phyloP scores from a whole-genome alignment of 2,797 vertebrate species.

The Malacoraja senta region DNA sequence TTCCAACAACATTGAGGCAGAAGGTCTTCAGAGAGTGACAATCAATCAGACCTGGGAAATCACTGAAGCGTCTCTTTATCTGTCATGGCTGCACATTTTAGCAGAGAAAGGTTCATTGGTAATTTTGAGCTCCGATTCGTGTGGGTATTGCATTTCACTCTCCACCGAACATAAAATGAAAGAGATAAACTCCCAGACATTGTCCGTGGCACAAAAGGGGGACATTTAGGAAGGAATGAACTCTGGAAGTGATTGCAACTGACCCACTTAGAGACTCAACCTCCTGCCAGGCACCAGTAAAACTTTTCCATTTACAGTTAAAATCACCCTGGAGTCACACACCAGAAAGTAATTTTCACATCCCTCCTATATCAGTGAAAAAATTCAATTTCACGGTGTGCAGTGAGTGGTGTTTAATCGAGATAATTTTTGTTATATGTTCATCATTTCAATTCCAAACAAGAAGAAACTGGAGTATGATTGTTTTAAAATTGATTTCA shows the following conservation, averaged over 20 bases:
- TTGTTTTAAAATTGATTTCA: not conserved
- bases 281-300: not conserved
- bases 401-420: not conserved
- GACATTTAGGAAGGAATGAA: not conserved
- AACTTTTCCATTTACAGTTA: slow-evolving; percentile 10
- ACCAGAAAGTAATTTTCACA: not conserved
- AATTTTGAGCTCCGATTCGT: not conserved
- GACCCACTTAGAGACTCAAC: not conserved
- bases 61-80: not conserved
- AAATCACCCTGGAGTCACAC: not conserved
- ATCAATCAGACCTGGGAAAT: not conserved
- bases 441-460: not conserved
- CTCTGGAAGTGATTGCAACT: not conserved
- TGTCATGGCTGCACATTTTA: not conserved
- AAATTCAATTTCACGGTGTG: not conserved
- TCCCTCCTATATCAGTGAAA: not conserved
- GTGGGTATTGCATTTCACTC: not conserved
- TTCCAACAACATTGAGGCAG: not conserved
- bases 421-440: not conserved
- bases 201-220: not conserved
- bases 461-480: not conserved
- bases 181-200: not conserved
- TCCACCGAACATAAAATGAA: not conserved
- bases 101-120: not conserved
- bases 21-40: not conserved